phyloP scores from a whole-genome alignment of 2,113 vertebrate genomes.

The Equus quagga region DNA sequence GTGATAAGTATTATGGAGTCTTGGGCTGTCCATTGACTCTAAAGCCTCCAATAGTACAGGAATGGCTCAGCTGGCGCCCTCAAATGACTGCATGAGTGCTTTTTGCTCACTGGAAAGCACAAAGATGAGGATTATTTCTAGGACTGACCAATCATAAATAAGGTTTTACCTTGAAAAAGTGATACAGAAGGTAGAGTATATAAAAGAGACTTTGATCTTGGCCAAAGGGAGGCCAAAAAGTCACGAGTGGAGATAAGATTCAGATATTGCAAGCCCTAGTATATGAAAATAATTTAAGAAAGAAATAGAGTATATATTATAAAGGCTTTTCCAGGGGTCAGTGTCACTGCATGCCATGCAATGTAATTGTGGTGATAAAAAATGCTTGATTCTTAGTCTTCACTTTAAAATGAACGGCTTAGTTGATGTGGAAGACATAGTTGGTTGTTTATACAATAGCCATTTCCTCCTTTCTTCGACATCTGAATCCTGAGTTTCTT shows the following conservation, averaged over 20 bases:
- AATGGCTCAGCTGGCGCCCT: rapidly evolving
- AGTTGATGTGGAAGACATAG: background rate
- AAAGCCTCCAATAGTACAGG: rapidly evolving
- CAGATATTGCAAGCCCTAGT: background rate
- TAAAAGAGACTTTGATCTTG: background rate
- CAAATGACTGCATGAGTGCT: rapidly evolving
- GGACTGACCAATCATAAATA: background rate
- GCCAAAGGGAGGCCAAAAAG: background rate
- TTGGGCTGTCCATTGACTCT: background rate
- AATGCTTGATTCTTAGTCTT: background rate
- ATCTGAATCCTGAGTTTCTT: no score
- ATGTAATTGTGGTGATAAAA: background rate
- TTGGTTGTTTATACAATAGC: background rate
- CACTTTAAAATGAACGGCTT: background rate
- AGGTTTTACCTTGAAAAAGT: background rate
- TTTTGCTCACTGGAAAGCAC: background rate
- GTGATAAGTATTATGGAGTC: background rate
- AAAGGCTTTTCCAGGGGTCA: background rate
- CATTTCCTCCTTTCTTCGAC: background rate
- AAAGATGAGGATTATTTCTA: background rate
- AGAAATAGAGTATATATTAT: background rate
- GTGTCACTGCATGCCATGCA: background rate
- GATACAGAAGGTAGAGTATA: no score
- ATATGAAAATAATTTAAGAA: background rate
- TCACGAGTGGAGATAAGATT: background rate